Evolutionary conservation across 2,113 vertebrate species (phyloP).

Genomic region (Ginglymostoma cirratum): DNA sequence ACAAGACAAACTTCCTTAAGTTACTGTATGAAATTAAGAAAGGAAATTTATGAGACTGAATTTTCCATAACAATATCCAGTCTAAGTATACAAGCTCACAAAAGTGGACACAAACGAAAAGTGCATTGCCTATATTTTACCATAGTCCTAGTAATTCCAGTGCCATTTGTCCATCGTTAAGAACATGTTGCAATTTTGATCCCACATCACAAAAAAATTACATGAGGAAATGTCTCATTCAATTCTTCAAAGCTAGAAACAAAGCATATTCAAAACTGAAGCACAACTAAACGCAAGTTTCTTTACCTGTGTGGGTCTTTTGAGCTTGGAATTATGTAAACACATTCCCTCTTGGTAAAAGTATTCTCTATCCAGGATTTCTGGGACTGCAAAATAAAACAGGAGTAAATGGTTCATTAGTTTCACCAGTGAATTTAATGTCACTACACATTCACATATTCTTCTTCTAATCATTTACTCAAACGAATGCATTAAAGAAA

Average conservation of each 20-base stretch:
- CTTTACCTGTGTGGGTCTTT: constrained; percentile 98
- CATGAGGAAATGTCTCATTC: not conserved
- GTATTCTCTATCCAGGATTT: constrained; percentile 99
- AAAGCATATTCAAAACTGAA: not conserved
- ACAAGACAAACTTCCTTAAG: not conserved
- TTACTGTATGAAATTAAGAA: not conserved
- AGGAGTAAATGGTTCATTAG: not conserved
- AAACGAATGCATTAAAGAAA: not conserved
- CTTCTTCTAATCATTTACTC: not conserved
- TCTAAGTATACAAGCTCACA: not conserved
- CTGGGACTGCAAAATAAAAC: constrained; percentile 78
- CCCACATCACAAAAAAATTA: not conserved
- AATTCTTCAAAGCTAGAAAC: not conserved
- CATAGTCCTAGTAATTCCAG: not conserved
- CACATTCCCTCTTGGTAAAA: constrained; percentile 98
- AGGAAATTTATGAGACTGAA: not conserved
- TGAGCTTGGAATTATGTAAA: constrained; percentile 96
- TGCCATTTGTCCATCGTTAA: not conserved
- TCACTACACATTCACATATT: not conserved
- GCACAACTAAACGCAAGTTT: not conserved
- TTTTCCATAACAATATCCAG: too few species aligned
- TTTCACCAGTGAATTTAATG: not conserved
- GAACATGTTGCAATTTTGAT: not conserved
- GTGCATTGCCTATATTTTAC: not conserved
- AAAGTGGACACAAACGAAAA: not conserved